Evolutionary conservation across 2,797 vertebrate genomes (phyloP).

Genomic region (Alcedo atthis): DNA sequence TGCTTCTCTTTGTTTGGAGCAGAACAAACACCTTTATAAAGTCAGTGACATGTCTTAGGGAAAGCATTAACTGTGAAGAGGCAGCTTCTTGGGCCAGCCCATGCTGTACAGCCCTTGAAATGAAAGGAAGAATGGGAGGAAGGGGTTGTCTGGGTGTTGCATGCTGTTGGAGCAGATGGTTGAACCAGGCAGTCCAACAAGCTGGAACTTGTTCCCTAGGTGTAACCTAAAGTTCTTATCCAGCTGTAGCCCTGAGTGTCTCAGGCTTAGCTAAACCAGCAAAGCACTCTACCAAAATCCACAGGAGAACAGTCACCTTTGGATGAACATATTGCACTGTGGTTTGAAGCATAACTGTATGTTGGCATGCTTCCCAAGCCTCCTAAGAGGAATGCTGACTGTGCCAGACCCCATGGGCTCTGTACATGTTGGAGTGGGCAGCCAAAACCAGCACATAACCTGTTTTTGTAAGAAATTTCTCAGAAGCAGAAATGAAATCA

Average conservation of each 20-base stretch:
- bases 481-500: neutral
- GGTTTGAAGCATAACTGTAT: neutral
- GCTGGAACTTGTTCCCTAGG: neutral
- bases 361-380: neutral
- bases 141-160: neutral
- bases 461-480: neutral
- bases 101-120: neutral
- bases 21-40: neutral
- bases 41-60: neutral
- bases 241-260: neutral
- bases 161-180: neutral
- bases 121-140: neutral
- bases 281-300: neutral
- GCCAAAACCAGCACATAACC: neutral
- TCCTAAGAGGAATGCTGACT: neutral
- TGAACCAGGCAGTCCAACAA: neutral
- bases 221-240: neutral
- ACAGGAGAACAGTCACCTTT: neutral
- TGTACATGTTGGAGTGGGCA: neutral
- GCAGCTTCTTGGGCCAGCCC: neutral
- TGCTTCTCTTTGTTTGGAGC: neutral
- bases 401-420: neutral
- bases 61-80: neutral
- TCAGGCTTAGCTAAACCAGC: neutral
- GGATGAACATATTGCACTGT: neutral